Percentiles rank a stretch among this genome's conserved stretches.
These are phyloP conservation scores for Drosophila grimshawi DNA, from an alignment of 1,140 invertebrate species.

Conservation along the genomic window DNA sequence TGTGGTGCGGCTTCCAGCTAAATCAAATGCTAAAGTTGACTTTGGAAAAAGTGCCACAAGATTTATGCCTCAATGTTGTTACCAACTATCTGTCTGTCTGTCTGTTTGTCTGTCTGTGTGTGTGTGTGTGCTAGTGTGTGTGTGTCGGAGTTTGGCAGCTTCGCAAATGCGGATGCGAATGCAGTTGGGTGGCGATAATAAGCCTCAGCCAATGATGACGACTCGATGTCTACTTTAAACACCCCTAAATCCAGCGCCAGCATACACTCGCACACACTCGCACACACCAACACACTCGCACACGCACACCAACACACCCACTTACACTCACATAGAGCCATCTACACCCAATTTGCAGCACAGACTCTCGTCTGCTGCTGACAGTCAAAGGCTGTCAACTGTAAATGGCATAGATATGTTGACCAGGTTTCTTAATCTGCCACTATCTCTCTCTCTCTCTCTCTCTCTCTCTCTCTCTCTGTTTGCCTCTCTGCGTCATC, in stretches of 20 bases:
- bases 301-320: no score
- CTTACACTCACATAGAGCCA: background rate
- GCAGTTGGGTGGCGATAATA: constrained; percentile 70
- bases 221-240: constrained; percentile 16
- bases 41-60: constrained; percentile 72
- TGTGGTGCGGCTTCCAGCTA: background rate
- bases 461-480: background rate
- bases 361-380: background rate
- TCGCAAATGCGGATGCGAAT: constrained; percentile 52
- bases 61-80: constrained; percentile 63
- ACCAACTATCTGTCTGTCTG: background rate
- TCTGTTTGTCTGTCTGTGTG: background rate
- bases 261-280: no score
- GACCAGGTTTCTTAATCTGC: constrained; percentile 7
- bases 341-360: no score
- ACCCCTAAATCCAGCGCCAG: background rate
- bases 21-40: constrained; percentile 46
- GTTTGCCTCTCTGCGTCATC: background rate
- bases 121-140: constrained; percentile 13
- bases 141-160: constrained; percentile 32
- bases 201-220: constrained; percentile 41
- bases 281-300: background rate
- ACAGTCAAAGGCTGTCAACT: constrained; percentile 58
- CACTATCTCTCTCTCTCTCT: background rate
- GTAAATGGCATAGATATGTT: constrained; percentile 61